Base-by-base conservation (phyloP, 64 coral and sea anemone genomes). In the Astreopora myriophthalma region DNA sequence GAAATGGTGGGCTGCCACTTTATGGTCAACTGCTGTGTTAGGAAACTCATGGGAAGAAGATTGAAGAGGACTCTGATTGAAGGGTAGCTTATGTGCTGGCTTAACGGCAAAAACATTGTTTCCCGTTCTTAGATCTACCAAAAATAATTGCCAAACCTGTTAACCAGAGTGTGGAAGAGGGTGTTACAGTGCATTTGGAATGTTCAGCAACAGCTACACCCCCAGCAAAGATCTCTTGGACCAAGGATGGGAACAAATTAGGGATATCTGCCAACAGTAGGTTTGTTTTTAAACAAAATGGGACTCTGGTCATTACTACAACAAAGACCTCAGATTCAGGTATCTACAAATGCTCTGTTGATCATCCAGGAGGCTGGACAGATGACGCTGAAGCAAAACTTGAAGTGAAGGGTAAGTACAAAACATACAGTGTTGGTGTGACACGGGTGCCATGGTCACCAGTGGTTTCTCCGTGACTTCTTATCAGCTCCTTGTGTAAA, bases 391-490 rank as follows among this genome's bases (percentile, higher is more conserved):
- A 14, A 37, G 95, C 79, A 1, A 93, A 86, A 55, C n/a, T 93
- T 12, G 69, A 60, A 31, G 91, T 96, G 1, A 31, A 79, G 9
- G 95, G 95, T 96, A 20, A 90, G 95, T 84, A n/a, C n/a, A n/a
- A n/a, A n/a, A n/a, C n/a, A n/a, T 29, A 34, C 51, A 13, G 27
- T 49, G 12, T 30, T 22, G 27, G 19, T 13, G 16, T 46, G 70
- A 17, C 29, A 1, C 1, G 30, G 28, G 46, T 3, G 22, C 75
- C n/a, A n/a, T n/a, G n/a, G n/a, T n/a, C n/a, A n/a, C n/a, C n/a
- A n/a, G n/a, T n/a, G n/a, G n/a, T n/a, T n/a, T n/a, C n/a, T n/a
- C n/a, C n/a, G n/a, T n/a, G n/a, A n/a, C n/a, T n/a, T n/a, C n/a
- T n/a, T n/a, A n/a, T n/a, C n/a, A n/a, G n/a, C n/a, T n/a, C n/a